Base-by-base conservation (phyloP, 2,113 vertebrate genomes). In the Eptesicus fuscus region DNA sequence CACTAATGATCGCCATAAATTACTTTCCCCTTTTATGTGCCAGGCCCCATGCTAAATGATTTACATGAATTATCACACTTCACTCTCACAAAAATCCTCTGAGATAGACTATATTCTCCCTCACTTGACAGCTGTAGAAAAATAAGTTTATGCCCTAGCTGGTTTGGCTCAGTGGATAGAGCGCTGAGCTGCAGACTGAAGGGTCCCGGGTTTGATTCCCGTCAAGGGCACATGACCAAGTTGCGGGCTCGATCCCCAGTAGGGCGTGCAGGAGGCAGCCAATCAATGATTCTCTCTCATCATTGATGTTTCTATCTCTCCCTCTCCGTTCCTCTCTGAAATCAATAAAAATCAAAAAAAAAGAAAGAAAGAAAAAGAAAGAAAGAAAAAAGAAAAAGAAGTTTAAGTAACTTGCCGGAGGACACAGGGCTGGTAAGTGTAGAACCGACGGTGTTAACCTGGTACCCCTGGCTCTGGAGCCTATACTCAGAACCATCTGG, bases 121-220 rank as follows among this genome's bases (percentile, higher is more conserved):
- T 44, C 35, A 83, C 49, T 93, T 93, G 76, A 92, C 20, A 93
- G 86, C 63, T 67, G 37, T 37, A 79, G 91, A 90, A 74, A 73
- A 80, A 89, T 51, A 40, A 14, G 13, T 42, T 83, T 53, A 71
- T 37, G 37, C 37, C 37, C 37, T 37, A 37, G 37, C 37, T 37
- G 37, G 37, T 37, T 37, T 37, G 37, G 37, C 37, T 37, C 37
- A 37, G 37, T 37, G 37, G 37, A 37, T 37, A 37, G 37, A 4
- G 37, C 37, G 37, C 37, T 37, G 37, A 37, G 37, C 37, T 37
- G 37, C 37, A 4, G 37, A 37, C 37, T 37, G 37, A 37, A 37
- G 37, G 37, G 37, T 37, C 37, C 37, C 37, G 37, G 2, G 37
- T 37, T 37, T 37, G 37, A 37, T 37, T 37, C 37, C 37, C 3